A percentile compares a stretch with the other conserved stretches of the same genome.
phyloP scores from a whole-genome alignment of 2,113 vertebrate genomes.

The Reinhardtius hippoglossoides region DNA sequence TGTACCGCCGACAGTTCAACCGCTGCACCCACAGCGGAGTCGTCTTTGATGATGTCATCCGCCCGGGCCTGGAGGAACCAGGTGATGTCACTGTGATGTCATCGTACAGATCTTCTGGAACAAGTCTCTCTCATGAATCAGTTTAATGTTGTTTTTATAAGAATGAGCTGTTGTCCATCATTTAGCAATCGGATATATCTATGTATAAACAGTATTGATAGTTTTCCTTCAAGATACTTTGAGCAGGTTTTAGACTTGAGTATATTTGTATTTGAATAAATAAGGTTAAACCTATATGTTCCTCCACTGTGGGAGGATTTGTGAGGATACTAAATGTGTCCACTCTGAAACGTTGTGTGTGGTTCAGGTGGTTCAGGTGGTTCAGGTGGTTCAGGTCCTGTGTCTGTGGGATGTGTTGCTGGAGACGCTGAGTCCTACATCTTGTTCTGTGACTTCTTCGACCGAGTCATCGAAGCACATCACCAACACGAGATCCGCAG shows the following conservation, averaged over 20 bases:
- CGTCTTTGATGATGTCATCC: conserved; percentile 82
- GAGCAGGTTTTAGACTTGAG: not conserved
- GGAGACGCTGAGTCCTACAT: conserved; percentile 81
- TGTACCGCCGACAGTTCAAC: conserved; percentile 81
- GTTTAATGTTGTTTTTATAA: no score
- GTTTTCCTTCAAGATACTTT: not conserved
- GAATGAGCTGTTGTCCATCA: no score
- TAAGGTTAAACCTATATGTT: no score
- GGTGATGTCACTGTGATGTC: conserved; percentile 52
- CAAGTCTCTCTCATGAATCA: no score
- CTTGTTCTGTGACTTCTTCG: conserved; percentile 83
- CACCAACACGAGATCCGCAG: conserved; percentile 72
- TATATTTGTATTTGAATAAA: no score
- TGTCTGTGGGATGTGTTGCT: conserved; percentile 75
- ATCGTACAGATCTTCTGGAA: not conserved
- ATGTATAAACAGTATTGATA: not conserved
- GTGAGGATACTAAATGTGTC: not conserved
- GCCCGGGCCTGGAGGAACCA: conserved; percentile 81
- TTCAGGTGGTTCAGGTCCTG: conserved; percentile 4
- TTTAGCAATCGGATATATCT: no score
- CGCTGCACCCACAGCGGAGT: conserved; percentile 80
- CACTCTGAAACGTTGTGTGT: not conserved
- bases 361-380: no score
- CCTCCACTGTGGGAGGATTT: no score
- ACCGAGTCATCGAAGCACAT: conserved; percentile 78